Evolutionary conservation across 2,797 vertebrate species (phyloP), one percentile per base, ranked within the genome.

Genomic region (Peromyscus melanophrys): DNA sequence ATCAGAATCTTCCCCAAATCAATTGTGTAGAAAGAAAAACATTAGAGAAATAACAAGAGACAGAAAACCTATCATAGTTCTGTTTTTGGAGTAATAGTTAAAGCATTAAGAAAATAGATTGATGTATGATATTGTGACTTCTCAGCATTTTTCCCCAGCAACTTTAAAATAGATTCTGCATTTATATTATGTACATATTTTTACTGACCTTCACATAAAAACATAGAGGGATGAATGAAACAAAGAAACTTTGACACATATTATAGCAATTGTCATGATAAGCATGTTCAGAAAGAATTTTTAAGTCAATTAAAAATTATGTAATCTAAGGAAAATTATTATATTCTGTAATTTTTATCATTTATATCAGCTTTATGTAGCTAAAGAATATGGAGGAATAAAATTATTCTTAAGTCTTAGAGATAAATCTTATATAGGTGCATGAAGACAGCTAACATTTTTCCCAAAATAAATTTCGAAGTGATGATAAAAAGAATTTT

Each of bases 111-210:
- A 83, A 90, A 84, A 19, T 78, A 86, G 2, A 69, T 59, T 86
- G 34, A 67, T 63, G 2, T 63, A 90, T 29, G 55, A 0, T 83
- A 52, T 52, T 37, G 90, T 87, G 34, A 92, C 10, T 89, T 91
- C 6, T 93, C 67, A 92, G 10, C 9, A 55, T 78, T 92, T 89
- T 93, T 57, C 75, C 29, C 84, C 40, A 93, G 43, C 4, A 81
- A 84, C 29, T 87, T 95, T 86, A 91, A 96, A 90, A 23, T 49
- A 94, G 92, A 93, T 80, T 90, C 14, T 80, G 4, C 2, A 55
- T 93, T 95, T 93, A 84, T 89, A 80, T 82, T 71, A 81, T 87
- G 46, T 92, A 46, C 43, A 10, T 16, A 65, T 49, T 94, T 93
- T 75, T 40, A 59, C 55, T 91, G 43, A 85, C 29, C 43, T 89